These are phyloP conservation scores for Anser cygnoides DNA, from an alignment of 2,113 vertebrate species.

Conservation along the genomic window DNA sequence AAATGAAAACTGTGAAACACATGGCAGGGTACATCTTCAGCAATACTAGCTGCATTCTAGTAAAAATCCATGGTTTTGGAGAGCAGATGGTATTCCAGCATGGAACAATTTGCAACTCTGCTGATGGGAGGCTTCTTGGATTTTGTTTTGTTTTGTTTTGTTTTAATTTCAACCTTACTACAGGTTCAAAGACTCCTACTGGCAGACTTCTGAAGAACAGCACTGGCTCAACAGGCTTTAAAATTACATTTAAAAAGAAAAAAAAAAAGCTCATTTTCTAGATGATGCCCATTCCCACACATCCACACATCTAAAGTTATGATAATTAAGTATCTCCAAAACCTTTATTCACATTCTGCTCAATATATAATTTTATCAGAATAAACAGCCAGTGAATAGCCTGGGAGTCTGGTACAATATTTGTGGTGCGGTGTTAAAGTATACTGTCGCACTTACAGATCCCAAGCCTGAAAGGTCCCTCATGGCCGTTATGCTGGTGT, in stretches of 20 bases:
- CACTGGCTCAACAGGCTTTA: background rate
- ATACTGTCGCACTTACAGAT: background rate
- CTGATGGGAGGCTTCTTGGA: background rate
- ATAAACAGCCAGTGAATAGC: background rate
- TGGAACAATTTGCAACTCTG: background rate
- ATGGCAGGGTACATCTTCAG: background rate
- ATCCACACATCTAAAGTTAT: background rate
- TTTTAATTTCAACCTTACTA: background rate
- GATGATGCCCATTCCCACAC: background rate
- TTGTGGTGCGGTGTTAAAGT: background rate
- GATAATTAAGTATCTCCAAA: background rate
- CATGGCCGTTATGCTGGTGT: background rate
- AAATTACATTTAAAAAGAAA: background rate
- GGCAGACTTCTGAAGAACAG: background rate
- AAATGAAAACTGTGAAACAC: background rate
- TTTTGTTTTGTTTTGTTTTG: background rate
- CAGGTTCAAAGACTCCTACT: constrained; percentile 8
- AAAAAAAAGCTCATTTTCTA: background rate
- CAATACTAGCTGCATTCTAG: background rate
- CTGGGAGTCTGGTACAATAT: background rate
- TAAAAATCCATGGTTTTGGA: constrained; percentile 7
- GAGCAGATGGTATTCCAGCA: constrained; percentile 42
- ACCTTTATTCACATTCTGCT: background rate
- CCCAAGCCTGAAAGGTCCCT: background rate
- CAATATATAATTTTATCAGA: background rate